phyloP scores from a whole-genome alignment of 2,113 vertebrate genomes.

The Circaetus gallicus region DNA sequence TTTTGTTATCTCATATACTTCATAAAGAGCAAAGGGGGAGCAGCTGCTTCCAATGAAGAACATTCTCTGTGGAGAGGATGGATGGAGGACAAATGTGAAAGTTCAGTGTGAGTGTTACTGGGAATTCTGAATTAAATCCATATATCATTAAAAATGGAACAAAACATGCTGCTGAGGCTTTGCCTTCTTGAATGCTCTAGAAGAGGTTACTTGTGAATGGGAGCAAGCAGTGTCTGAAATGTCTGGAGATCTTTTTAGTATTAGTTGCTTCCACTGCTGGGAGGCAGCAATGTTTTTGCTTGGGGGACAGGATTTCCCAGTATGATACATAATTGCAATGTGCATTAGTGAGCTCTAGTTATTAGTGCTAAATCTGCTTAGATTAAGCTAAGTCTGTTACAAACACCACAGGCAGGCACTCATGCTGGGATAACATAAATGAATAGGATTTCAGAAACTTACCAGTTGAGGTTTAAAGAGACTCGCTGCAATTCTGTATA shows the following conservation, averaged over 20 bases:
- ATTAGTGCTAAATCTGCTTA: conserved; percentile 48
- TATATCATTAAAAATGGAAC: neutral
- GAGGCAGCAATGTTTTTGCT: neutral
- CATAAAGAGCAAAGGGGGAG: conserved; percentile 29
- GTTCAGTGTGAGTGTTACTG: conserved; percentile 17
- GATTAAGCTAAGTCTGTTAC: conserved; percentile 43
- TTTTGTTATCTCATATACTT: conserved; percentile 31
- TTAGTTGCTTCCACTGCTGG: neutral
- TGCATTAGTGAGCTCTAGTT: conserved; percentile 39
- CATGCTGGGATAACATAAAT: neutral
- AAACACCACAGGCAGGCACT: conserved; percentile 8
- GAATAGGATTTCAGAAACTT: conserved; percentile 28
- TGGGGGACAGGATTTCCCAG: neutral
- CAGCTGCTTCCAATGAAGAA: neutral
- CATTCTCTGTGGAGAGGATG: neutral
- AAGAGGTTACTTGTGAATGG: neutral
- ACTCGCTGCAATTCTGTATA: neutral
- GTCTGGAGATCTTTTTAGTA: neutral
- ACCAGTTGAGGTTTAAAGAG: neutral
- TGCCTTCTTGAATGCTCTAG: neutral
- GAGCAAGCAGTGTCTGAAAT: neutral
- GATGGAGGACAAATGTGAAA: conserved; percentile 29
- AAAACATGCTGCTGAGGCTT: neutral
- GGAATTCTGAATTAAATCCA: conserved; percentile 16
- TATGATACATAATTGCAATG: neutral